Evolutionary conservation across 2,113 vertebrate genomes (phyloP).

Genomic region (Aramus guarauna): DNA sequence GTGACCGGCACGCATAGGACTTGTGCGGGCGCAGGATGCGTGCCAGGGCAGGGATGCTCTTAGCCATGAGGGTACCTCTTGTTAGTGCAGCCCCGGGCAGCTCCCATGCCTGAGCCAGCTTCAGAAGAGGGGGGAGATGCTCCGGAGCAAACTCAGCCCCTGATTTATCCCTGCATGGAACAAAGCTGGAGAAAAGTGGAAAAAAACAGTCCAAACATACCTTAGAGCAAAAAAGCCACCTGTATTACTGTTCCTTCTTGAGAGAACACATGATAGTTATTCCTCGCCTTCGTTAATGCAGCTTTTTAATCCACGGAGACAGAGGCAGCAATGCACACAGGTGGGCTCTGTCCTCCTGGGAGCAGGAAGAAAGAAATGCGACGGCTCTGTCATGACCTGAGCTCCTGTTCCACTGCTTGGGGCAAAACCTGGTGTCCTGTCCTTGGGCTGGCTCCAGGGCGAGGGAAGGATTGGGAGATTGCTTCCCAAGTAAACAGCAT

Average conservation of each 20-base stretch:
- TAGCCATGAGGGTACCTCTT: not conserved
- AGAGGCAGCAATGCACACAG: not conserved
- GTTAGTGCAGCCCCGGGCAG: not conserved
- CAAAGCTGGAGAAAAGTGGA: not conserved
- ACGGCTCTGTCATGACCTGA: not conserved
- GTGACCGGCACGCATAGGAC: rapidly evolving
- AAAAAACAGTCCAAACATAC: not conserved
- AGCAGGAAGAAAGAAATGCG: not conserved
- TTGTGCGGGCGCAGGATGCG: not conserved
- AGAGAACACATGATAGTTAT: not conserved
- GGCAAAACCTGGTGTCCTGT: not conserved
- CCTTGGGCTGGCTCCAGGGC: not conserved
- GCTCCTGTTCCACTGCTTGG: not conserved
- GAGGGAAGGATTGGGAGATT: not conserved
- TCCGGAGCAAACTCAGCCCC: not conserved
- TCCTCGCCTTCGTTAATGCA: not conserved
- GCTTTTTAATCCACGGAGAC: not conserved
- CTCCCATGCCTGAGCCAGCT: not conserved
- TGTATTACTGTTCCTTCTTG: not conserved
- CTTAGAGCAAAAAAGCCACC: not conserved
- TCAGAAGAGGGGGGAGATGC: not conserved
- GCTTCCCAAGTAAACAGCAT: not conserved
- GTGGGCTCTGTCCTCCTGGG: not conserved
- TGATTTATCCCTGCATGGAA: not conserved
- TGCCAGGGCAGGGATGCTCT: not conserved